Percentiles rank a stretch among this genome's conserved stretches.
Conservation (phyloP, 2,797 vertebrate species). For the Enteromius fasciolatus region DNA sequence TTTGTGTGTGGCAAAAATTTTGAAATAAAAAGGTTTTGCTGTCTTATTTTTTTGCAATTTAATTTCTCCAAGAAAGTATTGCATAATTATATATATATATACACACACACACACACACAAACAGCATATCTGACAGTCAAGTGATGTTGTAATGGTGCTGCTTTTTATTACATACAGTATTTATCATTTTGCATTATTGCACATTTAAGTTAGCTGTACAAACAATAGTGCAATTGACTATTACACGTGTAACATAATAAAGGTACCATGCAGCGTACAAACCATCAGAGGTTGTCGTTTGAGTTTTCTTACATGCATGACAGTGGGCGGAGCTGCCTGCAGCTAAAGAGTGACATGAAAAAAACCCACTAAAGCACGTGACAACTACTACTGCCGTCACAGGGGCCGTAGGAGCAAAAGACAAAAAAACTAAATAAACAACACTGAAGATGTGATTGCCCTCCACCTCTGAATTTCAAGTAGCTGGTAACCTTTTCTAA, state of each 20-base stretch:
- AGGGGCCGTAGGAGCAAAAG: not conserved
- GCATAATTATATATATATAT: not conserved
- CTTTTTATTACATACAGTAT: slow-evolving; percentile 81
- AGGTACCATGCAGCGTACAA: slow-evolving; percentile 80
- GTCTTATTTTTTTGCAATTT: too few species aligned
- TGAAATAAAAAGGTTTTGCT: too few species aligned
- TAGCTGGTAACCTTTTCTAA: slow-evolving; percentile 29
- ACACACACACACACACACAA: not conserved
- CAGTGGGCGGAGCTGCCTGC: slow-evolving; percentile 78
- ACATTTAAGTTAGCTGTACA: slow-evolving; percentile 83
- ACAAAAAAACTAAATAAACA: slow-evolving; percentile 5
- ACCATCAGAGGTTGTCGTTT: slow-evolving; percentile 60
- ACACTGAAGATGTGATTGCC: slow-evolving; percentile 5
- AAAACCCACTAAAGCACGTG: slow-evolving; percentile 57
- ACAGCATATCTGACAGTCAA: not conserved
- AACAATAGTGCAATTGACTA: slow-evolving; percentile 83
- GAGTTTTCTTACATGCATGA: slow-evolving; percentile 48
- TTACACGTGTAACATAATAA: slow-evolving; percentile 75
- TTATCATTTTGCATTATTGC: slow-evolving; percentile 81
- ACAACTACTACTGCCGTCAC: slow-evolving; percentile 63
- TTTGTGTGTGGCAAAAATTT: too few species aligned
- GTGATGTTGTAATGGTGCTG: slow-evolving; percentile 70
- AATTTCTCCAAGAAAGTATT: not conserved
- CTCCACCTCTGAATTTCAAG: slow-evolving; percentile 20
- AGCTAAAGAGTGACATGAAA: slow-evolving; percentile 71